phyloP scores from a whole-genome alignment of 2,797 vertebrate species.

The Poecile montanus region DNA sequence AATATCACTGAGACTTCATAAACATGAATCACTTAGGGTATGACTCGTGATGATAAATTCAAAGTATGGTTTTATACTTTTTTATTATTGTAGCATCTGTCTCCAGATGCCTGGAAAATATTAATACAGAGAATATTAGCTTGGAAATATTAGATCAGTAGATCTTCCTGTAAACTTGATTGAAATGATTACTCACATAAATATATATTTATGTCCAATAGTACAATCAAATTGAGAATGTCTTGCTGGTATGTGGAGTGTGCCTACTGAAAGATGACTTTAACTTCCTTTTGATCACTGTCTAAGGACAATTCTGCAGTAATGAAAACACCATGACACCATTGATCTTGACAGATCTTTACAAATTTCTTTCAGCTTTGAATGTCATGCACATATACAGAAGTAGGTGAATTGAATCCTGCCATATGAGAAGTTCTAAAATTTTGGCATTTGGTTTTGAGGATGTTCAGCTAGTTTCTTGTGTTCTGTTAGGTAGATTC shows the following conservation, averaged over 20 bases:
- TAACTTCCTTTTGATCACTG: background rate
- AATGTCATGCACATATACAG: background rate
- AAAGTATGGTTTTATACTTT: background rate
- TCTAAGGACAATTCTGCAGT: background rate
- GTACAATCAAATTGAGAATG: background rate
- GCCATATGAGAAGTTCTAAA: background rate
- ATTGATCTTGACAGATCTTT: background rate
- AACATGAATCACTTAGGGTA: constrained; percentile 2
- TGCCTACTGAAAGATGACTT: background rate
- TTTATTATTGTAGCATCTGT: constrained; percentile 3
- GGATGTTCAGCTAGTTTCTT: background rate
- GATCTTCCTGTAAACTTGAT: background rate
- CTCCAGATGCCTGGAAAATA: constrained; percentile 28
- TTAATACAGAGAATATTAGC: constrained; percentile 39
- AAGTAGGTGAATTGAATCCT: background rate
- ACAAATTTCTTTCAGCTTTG: background rate
- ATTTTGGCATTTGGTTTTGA: background rate
- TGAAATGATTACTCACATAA: background rate
- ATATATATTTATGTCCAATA: background rate
- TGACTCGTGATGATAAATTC: constrained; percentile 28
- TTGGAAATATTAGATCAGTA: constrained; percentile 20
- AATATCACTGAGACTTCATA: constrained; percentile 9
- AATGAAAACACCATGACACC: background rate
- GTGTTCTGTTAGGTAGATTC: background rate
- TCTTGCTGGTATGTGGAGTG: background rate